Evolutionary conservation across 2,113 vertebrate genomes (phyloP), one percentile per base, ranked within the genome.

Genomic region (Bungarus multicinctus): DNA sequence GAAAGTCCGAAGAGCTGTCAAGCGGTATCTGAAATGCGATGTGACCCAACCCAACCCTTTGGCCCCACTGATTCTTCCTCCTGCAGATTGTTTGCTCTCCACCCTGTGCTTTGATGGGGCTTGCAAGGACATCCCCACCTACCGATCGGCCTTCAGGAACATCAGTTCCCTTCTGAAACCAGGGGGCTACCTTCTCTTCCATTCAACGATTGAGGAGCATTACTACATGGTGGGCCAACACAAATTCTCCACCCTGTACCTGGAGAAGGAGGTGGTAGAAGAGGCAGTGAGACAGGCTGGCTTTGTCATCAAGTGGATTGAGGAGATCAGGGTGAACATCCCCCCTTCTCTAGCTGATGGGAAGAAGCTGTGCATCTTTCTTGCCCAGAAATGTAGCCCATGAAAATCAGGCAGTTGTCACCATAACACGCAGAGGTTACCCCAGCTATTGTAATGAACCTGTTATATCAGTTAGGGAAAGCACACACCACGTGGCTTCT

Each of bases 1-100:
- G 89, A 97, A 95, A 43, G n/a, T 98, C 58, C 93, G 97, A 53
- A 92, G 47, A 50, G 55, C 57, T 0, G 39, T 98, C 85, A 97
- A 90, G 89, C 94, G 89, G 54, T 95, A 97, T 5, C 95, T 98
- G 50, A 97, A 96, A 89, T 98, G 97, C 11, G 97, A 98, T 0
- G 96, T 98, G 93, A 97, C 95, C 1, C 95, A 96, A 89, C 96
- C 96, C 91, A 97, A 92, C 92, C 97, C 96, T 0, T 93, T 95
- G 1, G 95, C 89, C 0, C 87, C 95, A 0, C 5, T 90, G 12
- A 52, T 45, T 0, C 34, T 97, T 47, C 96, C 93, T 1, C 95
- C 22, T 0, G 98, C 96, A 0, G 95, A 97, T 91, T 97, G 98
- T 10, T 4, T 98, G 34, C 23, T 98, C 30, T 97, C 97, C 81